These are phyloP conservation scores for Drosophila micromelanica DNA, from an alignment of 1,140 invertebrate species.

Conservation along the genomic window DNA sequence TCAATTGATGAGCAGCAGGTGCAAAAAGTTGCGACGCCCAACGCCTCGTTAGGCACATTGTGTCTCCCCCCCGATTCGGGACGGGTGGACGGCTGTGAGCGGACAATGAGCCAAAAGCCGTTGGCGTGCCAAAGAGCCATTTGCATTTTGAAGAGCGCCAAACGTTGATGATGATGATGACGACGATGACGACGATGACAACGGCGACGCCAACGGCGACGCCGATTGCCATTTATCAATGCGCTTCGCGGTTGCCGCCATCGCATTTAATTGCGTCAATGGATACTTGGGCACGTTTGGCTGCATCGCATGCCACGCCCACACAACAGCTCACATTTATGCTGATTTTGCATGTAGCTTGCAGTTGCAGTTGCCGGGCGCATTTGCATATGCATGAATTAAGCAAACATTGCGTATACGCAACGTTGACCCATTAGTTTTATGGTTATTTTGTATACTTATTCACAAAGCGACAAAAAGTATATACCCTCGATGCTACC, in stretches of 20 bases:
- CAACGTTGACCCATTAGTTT: constrained; percentile 67
- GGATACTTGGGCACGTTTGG: constrained; percentile 72
- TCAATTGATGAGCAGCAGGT: constrained; percentile 63
- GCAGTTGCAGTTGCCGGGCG: constrained; percentile 12
- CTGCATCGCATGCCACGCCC: constrained; percentile 3
- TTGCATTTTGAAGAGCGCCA: constrained; percentile 75
- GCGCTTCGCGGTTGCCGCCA: constrained; percentile 49
- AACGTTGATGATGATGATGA: constrained; percentile 36
- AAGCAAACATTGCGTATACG: constrained; percentile 65
- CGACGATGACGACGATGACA: constrained; percentile 26
- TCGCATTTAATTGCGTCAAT: constrained; percentile 71
- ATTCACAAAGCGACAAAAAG: no score
- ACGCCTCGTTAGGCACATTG: constrained; percentile 46
- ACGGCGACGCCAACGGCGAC: constrained; percentile 48
- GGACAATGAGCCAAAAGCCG: constrained; percentile 11
- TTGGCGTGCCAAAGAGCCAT: constrained; percentile 75
- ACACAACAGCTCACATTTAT: constrained; percentile 21
- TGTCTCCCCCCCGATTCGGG: background rate
- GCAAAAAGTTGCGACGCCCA: constrained; percentile 22
- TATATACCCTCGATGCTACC: no score
- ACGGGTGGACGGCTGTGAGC: background rate
- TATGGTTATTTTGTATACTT: constrained; percentile 16
- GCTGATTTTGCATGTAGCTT: constrained; percentile 39
- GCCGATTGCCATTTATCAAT: constrained; percentile 80
- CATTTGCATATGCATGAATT: constrained; percentile 33